These are phyloP conservation scores for Camponotus fellah DNA, from an alignment of 2,888 invertebrate genomes.

Conservation along the genomic window DNA sequence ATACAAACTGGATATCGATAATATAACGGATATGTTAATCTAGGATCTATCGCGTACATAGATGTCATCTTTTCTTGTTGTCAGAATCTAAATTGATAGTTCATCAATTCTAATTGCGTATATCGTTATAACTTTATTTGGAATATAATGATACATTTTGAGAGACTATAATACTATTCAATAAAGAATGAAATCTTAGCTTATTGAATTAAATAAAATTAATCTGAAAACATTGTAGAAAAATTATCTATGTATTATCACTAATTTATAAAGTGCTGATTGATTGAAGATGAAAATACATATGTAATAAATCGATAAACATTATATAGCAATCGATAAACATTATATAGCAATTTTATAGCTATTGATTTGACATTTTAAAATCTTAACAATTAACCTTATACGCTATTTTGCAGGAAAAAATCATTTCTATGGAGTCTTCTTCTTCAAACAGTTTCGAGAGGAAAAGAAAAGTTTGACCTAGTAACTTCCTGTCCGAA, in stretches of 20 bases:
- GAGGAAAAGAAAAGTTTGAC: neutral
- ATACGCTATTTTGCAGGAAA: neutral
- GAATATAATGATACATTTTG: neutral
- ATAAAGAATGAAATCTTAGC: neutral
- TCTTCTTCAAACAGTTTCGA: neutral
- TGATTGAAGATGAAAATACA: neutral
- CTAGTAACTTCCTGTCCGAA: neutral
- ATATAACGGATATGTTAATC: conserved; percentile 78
- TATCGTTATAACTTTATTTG: neutral
- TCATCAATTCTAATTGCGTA: neutral
- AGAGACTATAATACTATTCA: neutral
- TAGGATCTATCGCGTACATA: conserved; percentile 59
- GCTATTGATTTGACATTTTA: neutral
- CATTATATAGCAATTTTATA: neutral
- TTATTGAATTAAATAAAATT: neutral
- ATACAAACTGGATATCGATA: conserved; percentile 72
- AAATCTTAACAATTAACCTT: conserved; percentile 1
- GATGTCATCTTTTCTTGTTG: neutral
- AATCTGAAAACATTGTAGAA: neutral
- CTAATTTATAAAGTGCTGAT: neutral
- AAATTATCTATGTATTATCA: neutral
- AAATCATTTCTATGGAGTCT: neutral
- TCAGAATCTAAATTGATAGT: neutral
- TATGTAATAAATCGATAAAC: neutral
- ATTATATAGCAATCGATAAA: neutral